These are phyloP conservation scores for Xiphias gladius DNA, from an alignment of 2,113 vertebrate genomes.

Conservation along the genomic window DNA sequence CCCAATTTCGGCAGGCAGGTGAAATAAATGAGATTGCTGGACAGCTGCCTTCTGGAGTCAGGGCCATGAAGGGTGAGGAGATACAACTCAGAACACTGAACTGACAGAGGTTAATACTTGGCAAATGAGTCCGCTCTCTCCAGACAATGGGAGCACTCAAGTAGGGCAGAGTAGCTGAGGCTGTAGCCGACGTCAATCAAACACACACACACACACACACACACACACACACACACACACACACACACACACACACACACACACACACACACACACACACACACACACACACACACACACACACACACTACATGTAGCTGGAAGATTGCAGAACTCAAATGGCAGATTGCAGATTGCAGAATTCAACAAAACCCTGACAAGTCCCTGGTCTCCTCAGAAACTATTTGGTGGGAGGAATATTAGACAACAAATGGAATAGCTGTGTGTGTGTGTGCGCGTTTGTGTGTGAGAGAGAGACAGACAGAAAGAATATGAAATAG, in stretches of 20 bases:
- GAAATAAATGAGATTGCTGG: constrained; percentile 57
- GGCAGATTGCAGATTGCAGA: constrained; percentile 39
- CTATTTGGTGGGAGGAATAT: constrained; percentile 47
- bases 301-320: not conserved
- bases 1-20: constrained; percentile 34
- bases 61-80: constrained; percentile 45
- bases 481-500: constrained; percentile 1
- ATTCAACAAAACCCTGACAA: constrained; percentile 51
- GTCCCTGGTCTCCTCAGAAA: constrained; percentile 39
- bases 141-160: constrained; percentile 52
- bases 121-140: constrained; percentile 62
- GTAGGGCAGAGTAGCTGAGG: constrained; percentile 44
- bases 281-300: constrained; percentile 19
- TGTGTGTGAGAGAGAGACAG: not conserved
- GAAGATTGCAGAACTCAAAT: constrained; percentile 42
- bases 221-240: constrained; percentile 9
- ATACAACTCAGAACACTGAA: constrained; percentile 29
- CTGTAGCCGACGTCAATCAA: constrained; percentile 62
- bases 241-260: constrained; percentile 15
- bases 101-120: constrained; percentile 70
- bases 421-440: constrained; percentile 14
- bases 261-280: constrained; percentile 25
- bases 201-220: not conserved
- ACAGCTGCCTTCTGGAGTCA: constrained; percentile 36
- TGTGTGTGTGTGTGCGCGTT: not conserved